Conservation (phyloP, 2,797 vertebrate species). For the Acanthurus tractus region DNA sequence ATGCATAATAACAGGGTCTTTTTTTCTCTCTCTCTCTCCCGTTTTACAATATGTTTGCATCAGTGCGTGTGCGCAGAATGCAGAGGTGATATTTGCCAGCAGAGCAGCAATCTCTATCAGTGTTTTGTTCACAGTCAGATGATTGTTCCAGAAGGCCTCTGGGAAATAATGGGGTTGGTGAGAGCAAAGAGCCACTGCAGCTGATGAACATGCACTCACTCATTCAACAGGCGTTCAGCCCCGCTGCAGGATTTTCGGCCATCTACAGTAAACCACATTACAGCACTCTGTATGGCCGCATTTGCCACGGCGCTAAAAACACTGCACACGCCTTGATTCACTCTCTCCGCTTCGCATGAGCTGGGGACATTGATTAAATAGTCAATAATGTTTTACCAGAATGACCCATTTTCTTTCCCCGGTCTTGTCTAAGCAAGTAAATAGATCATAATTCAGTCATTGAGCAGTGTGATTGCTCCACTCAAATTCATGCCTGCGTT, state of each 20-base stretch:
- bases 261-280: constrained; percentile 43
- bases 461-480: constrained; percentile 25
- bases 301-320: constrained; percentile 34
- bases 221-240: constrained; percentile 67
- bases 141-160: constrained; percentile 80
- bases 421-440: constrained; percentile 21
- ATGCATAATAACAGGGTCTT: constrained; percentile 33
- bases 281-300: constrained; percentile 19
- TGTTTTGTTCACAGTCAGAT: constrained; percentile 77
- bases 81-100: constrained; percentile 56
- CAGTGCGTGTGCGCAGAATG: constrained; percentile 12
- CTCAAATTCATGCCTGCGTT: not conserved
- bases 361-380: constrained; percentile 46
- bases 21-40: not conserved
- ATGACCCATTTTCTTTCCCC: constrained; percentile 46
- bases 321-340: constrained; percentile 15
- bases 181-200: constrained; percentile 58
- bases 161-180: constrained; percentile 68
- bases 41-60: constrained; percentile 35
- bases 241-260: constrained; percentile 40
- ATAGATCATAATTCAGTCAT: constrained; percentile 28
- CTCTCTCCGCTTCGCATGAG: constrained; percentile 34
- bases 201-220: constrained; percentile 65
- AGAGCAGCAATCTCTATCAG: constrained; percentile 60
- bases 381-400: constrained; percentile 57